Percentiles rank a stretch among this genome's conserved stretches.
Evolutionary conservation across 2,888 invertebrate species (phyloP).

Genomic region (Horisme vitalbata): DNA sequence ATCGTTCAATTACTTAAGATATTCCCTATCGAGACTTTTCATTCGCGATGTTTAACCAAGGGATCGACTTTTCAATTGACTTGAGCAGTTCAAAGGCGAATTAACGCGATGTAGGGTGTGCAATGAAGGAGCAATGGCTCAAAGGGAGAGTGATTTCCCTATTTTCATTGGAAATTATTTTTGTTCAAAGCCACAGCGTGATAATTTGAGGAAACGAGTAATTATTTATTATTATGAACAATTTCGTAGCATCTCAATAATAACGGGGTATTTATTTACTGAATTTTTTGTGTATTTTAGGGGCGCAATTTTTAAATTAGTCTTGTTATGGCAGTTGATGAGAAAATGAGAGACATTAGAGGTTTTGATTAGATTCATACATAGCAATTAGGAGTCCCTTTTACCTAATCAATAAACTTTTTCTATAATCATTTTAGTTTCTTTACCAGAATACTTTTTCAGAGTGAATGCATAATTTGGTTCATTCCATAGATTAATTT

Average conservation of each 20-base stretch:
- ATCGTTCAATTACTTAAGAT: slow-evolving; percentile 78
- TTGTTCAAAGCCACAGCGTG: slow-evolving; percentile 38
- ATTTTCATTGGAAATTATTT: slow-evolving; percentile 66
- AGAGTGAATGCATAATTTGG: no score
- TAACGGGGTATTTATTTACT: no score
- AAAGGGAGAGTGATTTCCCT: slow-evolving; percentile 72
- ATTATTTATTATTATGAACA: slow-evolving; percentile 26
- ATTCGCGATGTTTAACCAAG: slow-evolving; percentile 80
- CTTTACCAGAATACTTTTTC: no score
- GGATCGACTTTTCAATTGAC: slow-evolving; percentile 80
- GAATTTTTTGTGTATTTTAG: no score
- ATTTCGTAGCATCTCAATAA: slow-evolving; percentile 13
- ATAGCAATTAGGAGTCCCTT: no score
- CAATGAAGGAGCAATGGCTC: slow-evolving; percentile 68
- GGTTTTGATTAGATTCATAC: no score
- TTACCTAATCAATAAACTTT: no score
- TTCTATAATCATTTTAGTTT: no score
- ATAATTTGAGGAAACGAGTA: slow-evolving; percentile 31
- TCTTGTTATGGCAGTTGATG: no score
- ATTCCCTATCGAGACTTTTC: slow-evolving; percentile 75
- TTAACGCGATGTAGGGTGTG: slow-evolving; percentile 76
- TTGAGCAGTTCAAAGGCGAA: slow-evolving; percentile 79
- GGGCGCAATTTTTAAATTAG: no score
- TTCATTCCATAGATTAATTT: no score
- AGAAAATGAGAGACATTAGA: no score